Conservation (phyloP, 2,797 vertebrate genomes). For the Carcharodon carcharias region DNA sequence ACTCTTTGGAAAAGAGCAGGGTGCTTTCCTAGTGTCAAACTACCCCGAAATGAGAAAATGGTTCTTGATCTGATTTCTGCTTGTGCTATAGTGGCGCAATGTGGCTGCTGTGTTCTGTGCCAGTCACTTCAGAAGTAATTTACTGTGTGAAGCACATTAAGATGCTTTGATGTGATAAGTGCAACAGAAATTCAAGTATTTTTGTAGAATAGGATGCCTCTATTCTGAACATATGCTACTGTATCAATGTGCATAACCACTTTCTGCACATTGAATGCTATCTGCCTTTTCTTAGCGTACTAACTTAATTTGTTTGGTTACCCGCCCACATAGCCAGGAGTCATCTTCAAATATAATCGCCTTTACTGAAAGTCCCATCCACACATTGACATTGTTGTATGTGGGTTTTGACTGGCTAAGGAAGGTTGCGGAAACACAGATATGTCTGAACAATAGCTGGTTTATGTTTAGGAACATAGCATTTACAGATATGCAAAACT, state of each 20-base stretch:
- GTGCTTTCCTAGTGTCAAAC: too few species aligned
- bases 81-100: not conserved
- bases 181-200: not conserved
- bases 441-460: not conserved
- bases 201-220: not conserved
- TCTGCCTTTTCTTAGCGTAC: not conserved
- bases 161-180: not conserved
- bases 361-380: not conserved
- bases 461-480: too few species aligned
- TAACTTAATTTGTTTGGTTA: not conserved
- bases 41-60: not conserved
- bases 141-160: not conserved
- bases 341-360: not conserved
- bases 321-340: not conserved
- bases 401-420: too few species aligned
- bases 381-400: not conserved
- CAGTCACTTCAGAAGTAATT: conserved; percentile 21
- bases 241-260: not conserved
- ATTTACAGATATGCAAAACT: too few species aligned
- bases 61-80: not conserved
- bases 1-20: not conserved
- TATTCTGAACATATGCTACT: not conserved
- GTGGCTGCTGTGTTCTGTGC: not conserved
- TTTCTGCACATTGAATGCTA: not conserved
- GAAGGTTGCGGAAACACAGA: too few species aligned